These are phyloP conservation scores for Orthosia cruda DNA, from an alignment of 2,888 invertebrate species.

Conservation along the genomic window DNA sequence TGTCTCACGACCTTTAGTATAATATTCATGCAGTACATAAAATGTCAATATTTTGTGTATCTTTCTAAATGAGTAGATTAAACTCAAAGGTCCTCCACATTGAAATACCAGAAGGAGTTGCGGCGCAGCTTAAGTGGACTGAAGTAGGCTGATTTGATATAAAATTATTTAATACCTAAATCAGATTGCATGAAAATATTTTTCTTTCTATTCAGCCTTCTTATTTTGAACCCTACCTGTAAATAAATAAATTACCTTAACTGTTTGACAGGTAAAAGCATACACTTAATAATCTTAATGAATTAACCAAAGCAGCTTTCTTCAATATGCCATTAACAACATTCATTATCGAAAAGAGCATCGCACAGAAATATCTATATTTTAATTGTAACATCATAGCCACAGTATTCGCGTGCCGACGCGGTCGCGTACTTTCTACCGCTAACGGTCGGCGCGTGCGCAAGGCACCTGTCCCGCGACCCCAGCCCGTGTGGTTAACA, in stretches of 20 bases:
- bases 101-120: too few species aligned
- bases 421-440: conserved; percentile 91
- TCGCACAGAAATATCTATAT: conserved; percentile 45
- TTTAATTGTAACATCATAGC: conserved; percentile 67
- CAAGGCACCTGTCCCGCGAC: conserved; percentile 89
- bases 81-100: background rate
- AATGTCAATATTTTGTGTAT: too few species aligned
- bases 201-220: background rate
- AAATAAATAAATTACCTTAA: too few species aligned
- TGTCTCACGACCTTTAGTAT: background rate
- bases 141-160: too few species aligned
- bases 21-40: background rate
- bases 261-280: background rate
- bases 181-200: background rate
- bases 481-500: conserved; percentile 81
- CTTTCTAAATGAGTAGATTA: background rate
- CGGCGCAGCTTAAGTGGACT: too few species aligned
- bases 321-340: conserved; percentile 20
- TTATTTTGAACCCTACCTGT: background rate
- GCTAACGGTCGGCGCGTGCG: conserved; percentile 92
- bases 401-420: conserved; percentile 88
- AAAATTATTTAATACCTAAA: background rate
- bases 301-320: conserved; percentile 42
- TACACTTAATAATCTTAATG: background rate
- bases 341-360: conserved; percentile 39